These are phyloP conservation scores for Tipula confusa DNA, from an alignment of 2,888 invertebrate genomes.

Conservation along the genomic window DNA sequence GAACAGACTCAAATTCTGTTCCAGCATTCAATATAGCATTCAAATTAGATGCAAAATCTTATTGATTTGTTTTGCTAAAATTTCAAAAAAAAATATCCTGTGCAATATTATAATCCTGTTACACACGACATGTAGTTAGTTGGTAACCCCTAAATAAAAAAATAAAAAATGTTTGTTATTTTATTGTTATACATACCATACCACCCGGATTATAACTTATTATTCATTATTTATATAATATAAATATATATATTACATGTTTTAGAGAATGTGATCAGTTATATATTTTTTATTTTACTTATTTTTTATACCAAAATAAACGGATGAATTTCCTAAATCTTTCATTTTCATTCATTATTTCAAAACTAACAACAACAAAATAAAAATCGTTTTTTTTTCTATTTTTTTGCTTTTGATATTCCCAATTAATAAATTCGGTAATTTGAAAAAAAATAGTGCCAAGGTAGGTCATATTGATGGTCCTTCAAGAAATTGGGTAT, in stretches of 20 bases:
- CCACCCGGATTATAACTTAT: constrained; percentile 13
- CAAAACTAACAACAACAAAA: background rate
- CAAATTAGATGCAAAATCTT: background rate
- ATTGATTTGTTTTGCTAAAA: background rate
- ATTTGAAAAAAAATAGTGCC: background rate
- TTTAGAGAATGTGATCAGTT: constrained; percentile 1
- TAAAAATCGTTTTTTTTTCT: background rate
- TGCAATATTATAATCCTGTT: background rate
- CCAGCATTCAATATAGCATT: background rate
- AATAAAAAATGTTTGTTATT: constrained; percentile 25
- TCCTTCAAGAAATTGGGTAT: background rate
- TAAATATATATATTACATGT: background rate
- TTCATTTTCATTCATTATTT: background rate
- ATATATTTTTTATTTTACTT: constrained; percentile 9
- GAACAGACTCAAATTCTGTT: background rate
- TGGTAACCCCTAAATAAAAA: constrained; percentile 20
- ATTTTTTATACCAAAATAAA: background rate
- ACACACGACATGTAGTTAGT: constrained; percentile 12
- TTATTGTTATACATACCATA: constrained; percentile 20
- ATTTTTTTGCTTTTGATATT: no score
- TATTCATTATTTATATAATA: background rate
- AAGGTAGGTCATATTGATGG: background rate
- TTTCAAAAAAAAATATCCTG: background rate
- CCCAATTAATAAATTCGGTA: background rate
- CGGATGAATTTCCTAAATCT: background rate